phyloP scores from a whole-genome alignment of 2,888 invertebrate genomes.

The Masnerella sp. region DNA sequence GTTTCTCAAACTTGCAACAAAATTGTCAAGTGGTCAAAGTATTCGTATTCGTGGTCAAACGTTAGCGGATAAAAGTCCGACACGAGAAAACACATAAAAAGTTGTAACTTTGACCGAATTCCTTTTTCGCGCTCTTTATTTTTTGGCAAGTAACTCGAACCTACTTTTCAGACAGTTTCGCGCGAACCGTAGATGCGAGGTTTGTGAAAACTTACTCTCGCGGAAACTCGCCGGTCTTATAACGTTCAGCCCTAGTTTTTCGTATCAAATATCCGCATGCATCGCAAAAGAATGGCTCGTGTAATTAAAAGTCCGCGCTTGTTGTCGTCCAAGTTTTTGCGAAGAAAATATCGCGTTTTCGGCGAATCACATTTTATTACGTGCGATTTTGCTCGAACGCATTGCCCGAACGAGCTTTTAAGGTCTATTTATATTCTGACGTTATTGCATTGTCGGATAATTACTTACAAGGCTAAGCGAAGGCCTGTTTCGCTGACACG shows the following conservation, averaged over 20 bases:
- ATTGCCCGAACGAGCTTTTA: conserved; percentile 44
- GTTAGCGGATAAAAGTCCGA: conserved; percentile 35
- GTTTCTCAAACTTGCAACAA: too few species aligned
- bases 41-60: conserved; percentile 22
- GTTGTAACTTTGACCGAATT: conserved; percentile 54
- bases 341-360: too few species aligned
- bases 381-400: too few species aligned
- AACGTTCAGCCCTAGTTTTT: conserved; percentile 32
- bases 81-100: conserved; percentile 33
- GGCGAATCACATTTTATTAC: too few species aligned
- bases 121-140: conserved; percentile 18
- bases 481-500: conserved; percentile 34
- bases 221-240: conserved; percentile 43
- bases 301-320: conserved; percentile 12
- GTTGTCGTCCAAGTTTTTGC: too few species aligned
- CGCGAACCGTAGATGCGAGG: conserved; percentile 51
- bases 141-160: conserved; percentile 52
- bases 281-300: background rate
- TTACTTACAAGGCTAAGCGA: conserved; percentile 43
- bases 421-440: conserved; percentile 27
- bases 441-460: conserved; percentile 46
- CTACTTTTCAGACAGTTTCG: conserved; percentile 51
- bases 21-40: too few species aligned
- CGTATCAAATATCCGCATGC: conserved; percentile 17
- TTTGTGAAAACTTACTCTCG: conserved; percentile 43